A percentile compares a stretch with the other conserved stretches of the same genome.
These are phyloP conservation scores for Bolborhynchus lineola DNA, from an alignment of 2,113 vertebrate genomes.

Conservation along the genomic window DNA sequence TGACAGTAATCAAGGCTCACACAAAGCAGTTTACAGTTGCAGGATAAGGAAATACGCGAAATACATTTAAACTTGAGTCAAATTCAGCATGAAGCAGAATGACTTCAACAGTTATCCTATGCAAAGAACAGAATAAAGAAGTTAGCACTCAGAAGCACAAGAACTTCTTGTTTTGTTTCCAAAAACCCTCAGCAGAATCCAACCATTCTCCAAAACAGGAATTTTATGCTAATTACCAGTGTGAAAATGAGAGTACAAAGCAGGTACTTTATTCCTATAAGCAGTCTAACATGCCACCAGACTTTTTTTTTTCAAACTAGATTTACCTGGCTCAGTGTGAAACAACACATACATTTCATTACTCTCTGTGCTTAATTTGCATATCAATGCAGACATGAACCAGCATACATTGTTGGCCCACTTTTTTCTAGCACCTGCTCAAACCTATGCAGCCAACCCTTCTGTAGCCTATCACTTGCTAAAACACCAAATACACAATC, in stretches of 20 bases:
- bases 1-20: slow-evolving; percentile 55
- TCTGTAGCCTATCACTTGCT: not conserved
- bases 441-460: not conserved
- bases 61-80: slow-evolving; percentile 52
- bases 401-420: not conserved
- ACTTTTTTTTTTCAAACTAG: not conserved
- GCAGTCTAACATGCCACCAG: not conserved
- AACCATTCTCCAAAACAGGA: not conserved
- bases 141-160: not conserved
- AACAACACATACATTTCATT: slow-evolving; percentile 8
- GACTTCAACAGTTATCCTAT: not conserved
- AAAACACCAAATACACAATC: not conserved
- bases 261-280: not conserved
- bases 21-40: slow-evolving; percentile 39
- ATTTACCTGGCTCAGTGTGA: slow-evolving; percentile 28
- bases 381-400: not conserved
- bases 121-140: not conserved
- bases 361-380: slow-evolving; percentile 13
- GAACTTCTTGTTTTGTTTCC: slow-evolving; percentile 1
- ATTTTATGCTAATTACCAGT: not conserved
- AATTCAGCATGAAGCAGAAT: slow-evolving; percentile 28
- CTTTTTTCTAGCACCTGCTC: not conserved
- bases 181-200: not conserved
- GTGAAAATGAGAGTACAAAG: slow-evolving; percentile 28
- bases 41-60: slow-evolving; percentile 55